Evolutionary conservation across 1,140 invertebrate genomes (phyloP).

Genomic region (Goniozus legneri): DNA sequence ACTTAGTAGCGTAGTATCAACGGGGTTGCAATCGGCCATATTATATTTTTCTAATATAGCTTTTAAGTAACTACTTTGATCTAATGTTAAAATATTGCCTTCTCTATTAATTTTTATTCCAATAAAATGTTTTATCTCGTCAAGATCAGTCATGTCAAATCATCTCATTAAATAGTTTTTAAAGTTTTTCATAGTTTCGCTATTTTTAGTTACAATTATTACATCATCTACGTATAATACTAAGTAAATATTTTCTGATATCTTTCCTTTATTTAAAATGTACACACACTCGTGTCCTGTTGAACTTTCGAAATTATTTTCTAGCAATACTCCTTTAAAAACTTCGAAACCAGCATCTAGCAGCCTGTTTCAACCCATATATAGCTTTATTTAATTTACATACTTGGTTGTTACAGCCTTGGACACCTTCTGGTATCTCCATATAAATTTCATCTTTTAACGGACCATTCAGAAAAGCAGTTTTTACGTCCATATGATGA

Average conservation of each 20-base stretch:
- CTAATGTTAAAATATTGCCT: slow-evolving; percentile 12
- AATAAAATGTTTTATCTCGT: slow-evolving; percentile 24
- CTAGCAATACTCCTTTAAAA: slow-evolving; percentile 27
- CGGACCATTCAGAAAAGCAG: slow-evolving; percentile 31
- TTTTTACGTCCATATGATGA: slow-evolving; percentile 36
- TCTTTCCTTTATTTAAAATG: slow-evolving; percentile 25
- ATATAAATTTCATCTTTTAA: slow-evolving; percentile 44
- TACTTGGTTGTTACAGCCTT: too few relatives aligned
- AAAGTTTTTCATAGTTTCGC: slow-evolving; percentile 22
- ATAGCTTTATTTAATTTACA: slow-evolving; percentile 7
- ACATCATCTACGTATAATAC: slow-evolving; percentile 34
- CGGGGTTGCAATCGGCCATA: slow-evolving; percentile 4
- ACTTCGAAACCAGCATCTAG: slow-evolving; percentile 2
- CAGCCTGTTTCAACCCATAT: slow-evolving; percentile 7
- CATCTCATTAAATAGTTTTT: slow-evolving; percentile 25
- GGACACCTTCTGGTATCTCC: slow-evolving; percentile 31
- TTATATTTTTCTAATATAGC: slow-evolving; percentile 2
- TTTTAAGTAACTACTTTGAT: slow-evolving; percentile 22
- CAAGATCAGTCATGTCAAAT: slow-evolving; percentile 14
- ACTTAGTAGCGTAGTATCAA: background rate
- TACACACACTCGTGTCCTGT: slow-evolving; percentile 29
- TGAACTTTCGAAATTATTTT: slow-evolving; percentile 30
- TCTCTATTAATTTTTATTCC: slow-evolving; percentile 21
- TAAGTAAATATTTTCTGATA: slow-evolving; percentile 6
- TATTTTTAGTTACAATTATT: slow-evolving; percentile 22